A percentile compares a stretch with the other conserved stretches of the same genome.
Conservation (phyloP, 2,888 invertebrate species). For the Morpho achilles region DNA sequence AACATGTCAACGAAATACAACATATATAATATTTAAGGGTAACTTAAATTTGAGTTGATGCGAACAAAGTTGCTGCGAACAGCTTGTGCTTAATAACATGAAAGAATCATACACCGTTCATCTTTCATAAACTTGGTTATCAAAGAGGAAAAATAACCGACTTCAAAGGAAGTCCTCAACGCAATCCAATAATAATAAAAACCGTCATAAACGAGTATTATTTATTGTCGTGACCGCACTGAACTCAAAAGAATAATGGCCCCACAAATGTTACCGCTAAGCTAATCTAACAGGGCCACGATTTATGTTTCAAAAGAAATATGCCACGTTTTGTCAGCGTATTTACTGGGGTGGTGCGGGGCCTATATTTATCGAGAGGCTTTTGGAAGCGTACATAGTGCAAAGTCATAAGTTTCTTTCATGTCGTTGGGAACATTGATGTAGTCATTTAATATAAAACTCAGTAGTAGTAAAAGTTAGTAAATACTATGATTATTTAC, state of each 20-base stretch:
- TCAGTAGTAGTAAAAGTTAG: too few species aligned
- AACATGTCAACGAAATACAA: too few species aligned
- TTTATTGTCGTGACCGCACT: slow-evolving; percentile 50
- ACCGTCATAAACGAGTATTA: slow-evolving; percentile 61
- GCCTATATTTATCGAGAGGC: not conserved
- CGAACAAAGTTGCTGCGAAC: too few species aligned
- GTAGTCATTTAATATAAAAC: not conserved
- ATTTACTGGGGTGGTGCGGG: slow-evolving; percentile 18
- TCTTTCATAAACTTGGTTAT: not conserved
- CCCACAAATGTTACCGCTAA: slow-evolving; percentile 41
- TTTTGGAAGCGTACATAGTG: not conserved
- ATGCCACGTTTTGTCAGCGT: slow-evolving; percentile 31
- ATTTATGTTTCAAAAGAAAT: slow-evolving; percentile 35
- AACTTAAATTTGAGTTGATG: too few species aligned
- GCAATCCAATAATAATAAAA: slow-evolving; percentile 72
- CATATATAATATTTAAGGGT: too few species aligned
- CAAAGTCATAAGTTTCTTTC: not conserved
- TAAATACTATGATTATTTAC: too few species aligned
- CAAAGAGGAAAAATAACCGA: slow-evolving; percentile 32
- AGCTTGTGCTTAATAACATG: too few species aligned
- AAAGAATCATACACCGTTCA: too few species aligned
- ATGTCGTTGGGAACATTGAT: not conserved
- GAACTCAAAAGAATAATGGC: slow-evolving; percentile 40
- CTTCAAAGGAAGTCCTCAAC: slow-evolving; percentile 48
- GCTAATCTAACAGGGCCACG: slow-evolving; percentile 32